Evolutionary conservation across 2,888 invertebrate species (phyloP).

Genomic region (Leptothorax acervorum): DNA sequence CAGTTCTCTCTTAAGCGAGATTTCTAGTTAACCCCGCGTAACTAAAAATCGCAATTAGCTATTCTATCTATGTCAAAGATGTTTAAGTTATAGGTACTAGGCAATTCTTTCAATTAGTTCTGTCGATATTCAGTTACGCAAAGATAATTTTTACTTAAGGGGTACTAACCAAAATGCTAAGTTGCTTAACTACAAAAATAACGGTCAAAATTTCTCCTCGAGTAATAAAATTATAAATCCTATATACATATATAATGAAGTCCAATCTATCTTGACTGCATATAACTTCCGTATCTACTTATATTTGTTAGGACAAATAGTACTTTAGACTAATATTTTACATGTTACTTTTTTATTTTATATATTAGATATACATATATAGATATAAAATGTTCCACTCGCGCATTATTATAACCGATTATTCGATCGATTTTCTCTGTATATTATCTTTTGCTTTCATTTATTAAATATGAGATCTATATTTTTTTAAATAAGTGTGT

Average conservation of each 20-base stretch:
- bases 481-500: neutral
- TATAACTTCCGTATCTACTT: slow-evolving; percentile 2
- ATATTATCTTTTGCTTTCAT: too few species aligned
- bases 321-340: neutral
- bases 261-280: neutral
- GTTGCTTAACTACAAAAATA: too few species aligned
- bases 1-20: too few species aligned
- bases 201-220: too few species aligned
- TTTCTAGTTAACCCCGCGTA: too few species aligned
- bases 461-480: neutral
- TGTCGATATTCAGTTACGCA: too few species aligned
- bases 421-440: neutral
- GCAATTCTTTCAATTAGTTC: too few species aligned
- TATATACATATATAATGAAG: neutral
- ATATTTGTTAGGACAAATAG: neutral
- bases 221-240: neutral
- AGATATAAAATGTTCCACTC: neutral
- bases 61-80: too few species aligned
- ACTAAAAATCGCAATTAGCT: too few species aligned
- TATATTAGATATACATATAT: neutral
- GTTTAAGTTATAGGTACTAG: too few species aligned
- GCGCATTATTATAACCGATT: neutral
- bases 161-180: too few species aligned
- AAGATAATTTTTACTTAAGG: too few species aligned
- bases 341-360: neutral